Evolutionary conservation across 2,888 invertebrate genomes (phyloP).

Genomic region (Rhyacophila evoluta): DNA sequence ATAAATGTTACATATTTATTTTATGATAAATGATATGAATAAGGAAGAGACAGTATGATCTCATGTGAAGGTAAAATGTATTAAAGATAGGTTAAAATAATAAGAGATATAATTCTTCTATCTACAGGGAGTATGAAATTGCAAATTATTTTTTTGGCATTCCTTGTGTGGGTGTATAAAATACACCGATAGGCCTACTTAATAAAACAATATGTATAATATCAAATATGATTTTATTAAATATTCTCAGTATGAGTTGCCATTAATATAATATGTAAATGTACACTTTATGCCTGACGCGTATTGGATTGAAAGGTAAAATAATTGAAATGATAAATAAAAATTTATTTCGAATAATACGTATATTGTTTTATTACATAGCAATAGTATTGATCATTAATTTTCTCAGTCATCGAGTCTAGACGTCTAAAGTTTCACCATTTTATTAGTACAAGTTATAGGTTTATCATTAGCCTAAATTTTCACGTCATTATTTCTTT

Average conservation of each 20-base stretch:
- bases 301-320: slow-evolving; percentile 18
- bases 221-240: not conserved
- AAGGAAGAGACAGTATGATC: not conserved
- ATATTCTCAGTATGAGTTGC: not conserved
- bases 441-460: too few species aligned
- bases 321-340: slow-evolving; percentile 1
- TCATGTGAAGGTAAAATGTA: not conserved
- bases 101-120: not conserved
- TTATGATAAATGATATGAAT: not conserved
- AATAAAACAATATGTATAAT: not conserved
- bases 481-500: too few species aligned
- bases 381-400: too few species aligned
- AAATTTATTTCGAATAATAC: slow-evolving; percentile 23
- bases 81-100: not conserved
- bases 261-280: slow-evolving; percentile 5
- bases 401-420: too few species aligned
- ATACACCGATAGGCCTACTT: not conserved
- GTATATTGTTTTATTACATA: not conserved
- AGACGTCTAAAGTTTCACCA: too few species aligned
- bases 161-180: not conserved
- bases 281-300: slow-evolving; percentile 17
- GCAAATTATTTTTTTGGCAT: slow-evolving; percentile 1
- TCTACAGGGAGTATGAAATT: not conserved
- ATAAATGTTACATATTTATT: slow-evolving; percentile 4
- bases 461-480: too few species aligned